Evolutionary conservation across 1,140 invertebrate species (phyloP).

Genomic region (Pygmarrhopalites habei): DNA sequence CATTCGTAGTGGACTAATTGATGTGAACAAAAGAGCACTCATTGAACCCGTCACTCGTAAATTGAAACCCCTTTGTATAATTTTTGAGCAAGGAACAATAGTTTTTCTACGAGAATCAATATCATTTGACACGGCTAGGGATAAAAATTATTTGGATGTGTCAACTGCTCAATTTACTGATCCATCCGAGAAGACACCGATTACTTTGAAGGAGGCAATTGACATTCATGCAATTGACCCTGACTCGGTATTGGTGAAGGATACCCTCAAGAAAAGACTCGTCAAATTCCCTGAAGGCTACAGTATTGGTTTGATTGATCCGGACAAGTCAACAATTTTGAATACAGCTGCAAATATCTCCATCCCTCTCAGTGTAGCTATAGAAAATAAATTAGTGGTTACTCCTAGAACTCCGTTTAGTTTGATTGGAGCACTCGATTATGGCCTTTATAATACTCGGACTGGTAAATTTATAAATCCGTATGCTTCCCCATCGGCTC

Average conservation of each 20-base stretch:
- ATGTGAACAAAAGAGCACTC: conserved; percentile 56
- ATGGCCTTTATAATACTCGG: conserved; percentile 70
- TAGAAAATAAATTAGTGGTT: conserved; percentile 66
- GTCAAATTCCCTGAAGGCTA: conserved; percentile 78
- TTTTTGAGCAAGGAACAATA: conserved; percentile 63
- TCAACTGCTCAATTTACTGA: conserved; percentile 66
- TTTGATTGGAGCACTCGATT: conserved; percentile 72
- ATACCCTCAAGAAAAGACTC: conserved; percentile 68
- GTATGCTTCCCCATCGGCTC: conserved; percentile 58
- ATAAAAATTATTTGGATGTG: conserved; percentile 61
- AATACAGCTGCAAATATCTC: conserved; percentile 73
- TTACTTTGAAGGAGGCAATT: conserved; percentile 78
- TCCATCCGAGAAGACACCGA: conserved; percentile 49
- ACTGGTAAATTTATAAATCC: conserved; percentile 73
- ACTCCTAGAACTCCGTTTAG: conserved; percentile 67
- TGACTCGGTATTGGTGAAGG: conserved; percentile 79
- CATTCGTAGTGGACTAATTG: conserved; percentile 61
- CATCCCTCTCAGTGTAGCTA: conserved; percentile 61
- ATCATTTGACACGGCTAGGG: conserved; percentile 67
- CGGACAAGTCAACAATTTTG: conserved; percentile 73
- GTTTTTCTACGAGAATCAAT: conserved; percentile 64
- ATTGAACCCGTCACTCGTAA: conserved; percentile 60
- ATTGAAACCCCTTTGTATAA: conserved; percentile 58
- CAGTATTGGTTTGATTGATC: conserved; percentile 75
- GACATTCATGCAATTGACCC: conserved; percentile 74